These are phyloP conservation scores for Semicossyphus pulcher DNA, from an alignment of 2,113 vertebrate genomes.

Conservation along the genomic window DNA sequence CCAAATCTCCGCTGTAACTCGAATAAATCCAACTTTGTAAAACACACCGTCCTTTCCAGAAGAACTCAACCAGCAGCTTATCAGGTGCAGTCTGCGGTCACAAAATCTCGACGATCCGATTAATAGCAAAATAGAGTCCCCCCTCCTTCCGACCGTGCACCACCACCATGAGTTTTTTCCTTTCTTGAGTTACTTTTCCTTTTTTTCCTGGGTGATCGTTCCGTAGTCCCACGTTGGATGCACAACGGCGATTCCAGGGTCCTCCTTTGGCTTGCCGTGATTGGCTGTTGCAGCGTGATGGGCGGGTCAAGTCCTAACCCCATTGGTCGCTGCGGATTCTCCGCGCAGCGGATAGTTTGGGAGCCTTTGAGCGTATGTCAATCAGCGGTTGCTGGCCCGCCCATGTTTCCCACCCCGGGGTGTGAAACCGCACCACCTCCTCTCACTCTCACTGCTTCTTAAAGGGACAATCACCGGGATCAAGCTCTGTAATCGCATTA, in stretches of 20 bases:
- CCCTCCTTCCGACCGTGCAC: conserved; percentile 60
- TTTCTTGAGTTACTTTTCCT: conserved; percentile 75
- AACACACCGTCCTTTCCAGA: background rate
- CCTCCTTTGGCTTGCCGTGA: conserved; percentile 65
- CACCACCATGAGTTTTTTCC: conserved; percentile 74
- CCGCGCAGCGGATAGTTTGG: conserved; percentile 17
- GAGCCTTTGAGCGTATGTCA: conserved; percentile 73
- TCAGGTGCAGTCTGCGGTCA: conserved; percentile 70
- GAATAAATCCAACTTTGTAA: conserved; percentile 69
- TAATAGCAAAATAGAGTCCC: conserved; percentile 61
- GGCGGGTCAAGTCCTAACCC: background rate
- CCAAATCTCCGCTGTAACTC: conserved; percentile 36
- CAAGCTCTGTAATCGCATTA: conserved; percentile 73
- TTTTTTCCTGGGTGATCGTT: conserved; percentile 65
- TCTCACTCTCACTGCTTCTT: conserved; percentile 83
- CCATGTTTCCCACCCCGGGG: conserved; percentile 90
- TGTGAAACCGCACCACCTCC: conserved; percentile 89
- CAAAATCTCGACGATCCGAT: conserved; percentile 66
- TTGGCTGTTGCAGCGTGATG: conserved; percentile 64
- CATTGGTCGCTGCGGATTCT: conserved; percentile 69
- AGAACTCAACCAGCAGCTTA: conserved; percentile 37
- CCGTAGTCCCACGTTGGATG: conserved; percentile 89
- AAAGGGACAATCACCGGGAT: conserved; percentile 83
- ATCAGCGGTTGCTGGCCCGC: conserved; percentile 78
- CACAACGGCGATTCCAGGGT: conserved; percentile 76